phyloP scores from a whole-genome alignment of 2,797 vertebrate genomes.

The Sebastes wilsoni region DNA sequence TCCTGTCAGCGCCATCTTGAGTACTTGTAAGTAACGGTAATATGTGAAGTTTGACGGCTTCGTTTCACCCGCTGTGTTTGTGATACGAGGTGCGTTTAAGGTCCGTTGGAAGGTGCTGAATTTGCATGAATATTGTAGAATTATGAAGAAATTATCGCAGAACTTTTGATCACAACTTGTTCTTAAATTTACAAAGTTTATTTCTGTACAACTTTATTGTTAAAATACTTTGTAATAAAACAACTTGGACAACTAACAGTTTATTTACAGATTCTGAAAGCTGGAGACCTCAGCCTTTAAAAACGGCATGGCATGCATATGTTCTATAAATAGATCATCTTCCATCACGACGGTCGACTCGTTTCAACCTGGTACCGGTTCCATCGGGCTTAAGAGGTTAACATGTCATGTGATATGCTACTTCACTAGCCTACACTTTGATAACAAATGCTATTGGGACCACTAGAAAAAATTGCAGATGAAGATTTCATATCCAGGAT shows the following conservation, averaged over 20 bases:
- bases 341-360: neutral
- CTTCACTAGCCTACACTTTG: neutral
- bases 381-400: neutral
- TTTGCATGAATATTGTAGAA: no score
- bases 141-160: no score
- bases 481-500: neutral
- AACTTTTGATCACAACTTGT: neutral
- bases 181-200: neutral
- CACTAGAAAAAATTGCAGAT: neutral
- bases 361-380: neutral
- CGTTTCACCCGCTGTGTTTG: no score
- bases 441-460: neutral
- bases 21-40: no score
- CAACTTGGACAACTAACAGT: neutral
- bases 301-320: neutral
- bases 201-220: neutral
- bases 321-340: neutral
- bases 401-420: neutral
- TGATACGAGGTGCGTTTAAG: no score
- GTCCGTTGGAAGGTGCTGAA: no score
- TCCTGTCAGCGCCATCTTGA: no score
- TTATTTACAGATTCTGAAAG: neutral
- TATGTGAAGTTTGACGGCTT: no score
- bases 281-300: neutral
- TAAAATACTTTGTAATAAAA: no score